A percentile compares a stretch with the other conserved stretches of the same genome.
Evolutionary conservation across 1,140 invertebrate species (phyloP).

Genomic region (Hydropsyche tenuis): DNA sequence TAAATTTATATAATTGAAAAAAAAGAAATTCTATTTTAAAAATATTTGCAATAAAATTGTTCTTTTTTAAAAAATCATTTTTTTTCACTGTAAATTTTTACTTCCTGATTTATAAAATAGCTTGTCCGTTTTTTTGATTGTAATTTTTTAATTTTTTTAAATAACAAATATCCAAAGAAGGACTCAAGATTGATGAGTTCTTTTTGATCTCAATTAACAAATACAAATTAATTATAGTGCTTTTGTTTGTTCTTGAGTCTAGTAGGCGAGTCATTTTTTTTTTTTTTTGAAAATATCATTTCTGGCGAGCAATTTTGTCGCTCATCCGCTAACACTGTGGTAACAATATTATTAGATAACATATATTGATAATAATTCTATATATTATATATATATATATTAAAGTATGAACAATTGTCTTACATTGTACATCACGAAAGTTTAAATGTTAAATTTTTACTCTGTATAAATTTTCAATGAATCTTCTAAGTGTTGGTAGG

Average conservation of each 20-base stretch:
- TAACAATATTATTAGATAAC: constrained; percentile 44
- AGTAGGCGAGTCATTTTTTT: constrained; percentile 43
- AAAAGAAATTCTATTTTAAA: constrained; percentile 24
- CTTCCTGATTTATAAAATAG: constrained; percentile 4
- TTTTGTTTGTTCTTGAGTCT: constrained; percentile 39
- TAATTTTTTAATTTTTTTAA: constrained; percentile 16
- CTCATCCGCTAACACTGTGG: constrained; percentile 47
- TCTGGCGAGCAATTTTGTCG: constrained; percentile 45
- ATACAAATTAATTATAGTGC: constrained; percentile 45
- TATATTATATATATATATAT: constrained; percentile 30
- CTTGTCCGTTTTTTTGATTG: constrained; percentile 16
- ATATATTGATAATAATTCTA: constrained; percentile 34
- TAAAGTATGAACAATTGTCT: constrained; percentile 27
- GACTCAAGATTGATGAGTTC: neutral
- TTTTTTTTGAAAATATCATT: constrained; percentile 31
- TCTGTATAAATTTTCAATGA: constrained; percentile 41
- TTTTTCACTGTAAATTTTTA: neutral
- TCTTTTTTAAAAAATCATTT: constrained; percentile 24
- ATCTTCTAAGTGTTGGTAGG: constrained; percentile 45
- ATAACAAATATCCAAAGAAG: constrained; percentile 41
- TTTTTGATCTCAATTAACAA: constrained; percentile 45
- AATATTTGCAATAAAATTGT: constrained; percentile 40
- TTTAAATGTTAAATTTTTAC: constrained; percentile 37
- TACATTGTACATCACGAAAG: constrained; percentile 35
- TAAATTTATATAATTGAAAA: constrained; percentile 40